Conservation (phyloP, 2,797 vertebrate genomes). For the Myotis vivesi region DNA sequence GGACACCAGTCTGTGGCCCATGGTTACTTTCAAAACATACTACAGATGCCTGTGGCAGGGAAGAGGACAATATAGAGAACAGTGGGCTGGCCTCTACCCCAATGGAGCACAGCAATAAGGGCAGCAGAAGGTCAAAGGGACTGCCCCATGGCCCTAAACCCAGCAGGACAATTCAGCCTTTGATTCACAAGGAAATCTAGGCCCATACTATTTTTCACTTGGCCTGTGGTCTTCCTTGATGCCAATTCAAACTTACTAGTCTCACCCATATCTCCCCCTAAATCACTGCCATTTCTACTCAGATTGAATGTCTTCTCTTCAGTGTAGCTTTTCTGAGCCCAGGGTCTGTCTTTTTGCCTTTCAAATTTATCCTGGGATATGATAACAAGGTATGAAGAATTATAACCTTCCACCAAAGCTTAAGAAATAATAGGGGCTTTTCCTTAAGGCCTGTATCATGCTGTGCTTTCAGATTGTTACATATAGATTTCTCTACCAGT, state of each 20-base stretch:
- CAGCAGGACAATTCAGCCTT: neutral
- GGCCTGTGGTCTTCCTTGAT: neutral
- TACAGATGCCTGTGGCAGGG: neutral
- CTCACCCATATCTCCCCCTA: neutral
- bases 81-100: neutral
- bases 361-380: conserved; percentile 16
- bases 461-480: conserved; percentile 23
- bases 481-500: neutral
- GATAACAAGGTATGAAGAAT: conserved; percentile 21
- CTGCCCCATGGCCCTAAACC: neutral
- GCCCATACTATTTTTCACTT: neutral
- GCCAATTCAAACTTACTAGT: neutral
- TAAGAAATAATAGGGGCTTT: conserved; percentile 25
- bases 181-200: conserved; percentile 1
- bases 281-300: conserved; percentile 5
- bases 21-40: neutral
- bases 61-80: neutral
- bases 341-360: neutral
- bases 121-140: neutral
- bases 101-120: neutral
- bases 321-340: conserved; percentile 7
- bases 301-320: neutral
- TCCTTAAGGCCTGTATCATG: neutral
- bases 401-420: neutral
- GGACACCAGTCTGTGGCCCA: neutral